These are phyloP conservation scores for Marmota flaviventris DNA, from an alignment of 2,113 vertebrate species.

Conservation along the genomic window DNA sequence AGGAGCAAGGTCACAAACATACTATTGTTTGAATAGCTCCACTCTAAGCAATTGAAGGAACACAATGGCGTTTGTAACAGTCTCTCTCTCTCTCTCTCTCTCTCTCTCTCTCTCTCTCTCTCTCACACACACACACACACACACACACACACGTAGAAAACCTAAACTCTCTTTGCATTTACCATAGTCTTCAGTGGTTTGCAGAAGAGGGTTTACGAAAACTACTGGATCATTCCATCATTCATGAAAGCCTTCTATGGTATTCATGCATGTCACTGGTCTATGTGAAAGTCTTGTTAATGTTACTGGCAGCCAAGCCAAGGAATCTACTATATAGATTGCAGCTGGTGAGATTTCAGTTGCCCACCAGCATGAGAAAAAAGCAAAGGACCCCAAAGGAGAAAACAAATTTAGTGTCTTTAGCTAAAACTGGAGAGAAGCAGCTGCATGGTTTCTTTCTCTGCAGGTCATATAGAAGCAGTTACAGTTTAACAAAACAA, in stretches of 20 bases:
- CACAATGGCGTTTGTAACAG: background rate
- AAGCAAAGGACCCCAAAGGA: background rate
- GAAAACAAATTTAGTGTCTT: background rate
- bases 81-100: too few species aligned
- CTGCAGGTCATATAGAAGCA: background rate
- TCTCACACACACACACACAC: background rate
- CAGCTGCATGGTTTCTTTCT: background rate
- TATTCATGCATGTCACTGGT: background rate
- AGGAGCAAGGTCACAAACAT: background rate
- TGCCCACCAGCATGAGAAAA: background rate
- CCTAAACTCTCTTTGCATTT: background rate
- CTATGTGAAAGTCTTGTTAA: background rate
- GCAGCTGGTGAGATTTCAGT: background rate
- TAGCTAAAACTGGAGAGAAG: background rate
- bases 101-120: too few species aligned
- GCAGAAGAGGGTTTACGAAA: slow-evolving; percentile 25
- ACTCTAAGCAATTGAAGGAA: background rate
- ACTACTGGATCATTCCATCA: slow-evolving; percentile 17
- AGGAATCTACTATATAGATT: too few species aligned
- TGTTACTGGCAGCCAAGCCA: too few species aligned
- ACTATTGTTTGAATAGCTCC: background rate
- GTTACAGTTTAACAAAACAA: background rate
- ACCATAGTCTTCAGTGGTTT: background rate
- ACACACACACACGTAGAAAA: background rate
- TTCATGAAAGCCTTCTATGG: background rate